Conservation (phyloP, 92 coral and sea anemone genomes). For the Paramuricea clavata region DNA sequence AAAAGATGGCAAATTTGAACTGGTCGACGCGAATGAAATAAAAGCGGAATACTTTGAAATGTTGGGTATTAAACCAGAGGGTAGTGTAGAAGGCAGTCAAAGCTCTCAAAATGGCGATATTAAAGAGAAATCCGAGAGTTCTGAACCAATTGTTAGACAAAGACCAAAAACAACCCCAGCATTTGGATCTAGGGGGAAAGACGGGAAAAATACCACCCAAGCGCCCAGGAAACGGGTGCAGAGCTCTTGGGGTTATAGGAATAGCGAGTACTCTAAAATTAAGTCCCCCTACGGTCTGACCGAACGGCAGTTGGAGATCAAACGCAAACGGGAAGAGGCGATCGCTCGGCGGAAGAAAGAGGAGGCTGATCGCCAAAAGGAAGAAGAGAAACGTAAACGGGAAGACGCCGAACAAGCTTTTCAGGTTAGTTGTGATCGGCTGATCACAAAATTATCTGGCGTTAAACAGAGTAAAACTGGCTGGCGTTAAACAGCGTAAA, state of each 20-base stretch:
- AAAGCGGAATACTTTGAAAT: conserved; percentile 97
- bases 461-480: too few species aligned
- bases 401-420: conserved; percentile 97
- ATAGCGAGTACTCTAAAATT: conserved; percentile 82
- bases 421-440: conserved; percentile 75
- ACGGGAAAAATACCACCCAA: conserved; percentile 26
- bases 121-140: background rate
- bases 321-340: conserved; percentile 87
- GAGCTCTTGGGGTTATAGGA: conserved; percentile 77
- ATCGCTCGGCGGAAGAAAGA: conserved; percentile 88
- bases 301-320: conserved; percentile 90
- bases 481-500: too few species aligned
- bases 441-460: too few species aligned
- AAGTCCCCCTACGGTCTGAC: conserved; percentile 89
- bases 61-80: conserved; percentile 82
- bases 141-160: conserved; percentile 14
- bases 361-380: conserved; percentile 85
- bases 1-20: conserved; percentile 96
- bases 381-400: conserved; percentile 83
- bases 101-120: background rate
- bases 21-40: conserved; percentile 95
- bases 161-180: conserved; percentile 86
- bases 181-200: conserved; percentile 64
- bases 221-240: conserved; percentile 63
- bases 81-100: conserved; percentile 42